These are phyloP conservation scores for Carettochelys insculpta DNA, from an alignment of 2,113 vertebrate genomes.

Conservation along the genomic window DNA sequence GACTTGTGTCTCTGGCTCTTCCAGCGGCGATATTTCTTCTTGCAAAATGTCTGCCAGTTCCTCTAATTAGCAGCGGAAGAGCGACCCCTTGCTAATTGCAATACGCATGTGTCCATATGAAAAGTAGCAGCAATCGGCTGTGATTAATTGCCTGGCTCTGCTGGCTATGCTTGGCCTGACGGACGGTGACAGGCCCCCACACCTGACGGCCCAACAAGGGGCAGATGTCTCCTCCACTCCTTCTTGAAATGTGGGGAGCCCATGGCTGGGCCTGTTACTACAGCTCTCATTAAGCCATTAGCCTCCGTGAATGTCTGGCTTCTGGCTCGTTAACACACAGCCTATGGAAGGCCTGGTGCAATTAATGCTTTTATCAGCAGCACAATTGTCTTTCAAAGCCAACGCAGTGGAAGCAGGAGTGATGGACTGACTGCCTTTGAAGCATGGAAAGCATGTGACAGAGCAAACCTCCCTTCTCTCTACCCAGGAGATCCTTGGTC, in stretches of 20 bases:
- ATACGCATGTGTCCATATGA: not conserved
- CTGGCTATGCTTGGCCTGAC: constrained; percentile 41
- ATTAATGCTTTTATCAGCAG: not conserved
- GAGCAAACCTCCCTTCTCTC: not conserved
- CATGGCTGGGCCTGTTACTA: not conserved
- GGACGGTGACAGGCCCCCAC: constrained; percentile 51
- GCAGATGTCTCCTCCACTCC: not conserved
- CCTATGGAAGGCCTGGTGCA: not conserved
- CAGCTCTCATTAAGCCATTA: not conserved
- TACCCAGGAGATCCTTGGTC: rapidly evolving
- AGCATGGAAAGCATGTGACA: not conserved
- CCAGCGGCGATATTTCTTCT: not conserved
- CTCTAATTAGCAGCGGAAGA: constrained; percentile 6
- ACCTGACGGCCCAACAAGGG: constrained; percentile 13
- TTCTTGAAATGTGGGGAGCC: not conserved
- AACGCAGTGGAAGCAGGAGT: not conserved
- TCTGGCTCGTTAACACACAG: constrained; percentile 20
- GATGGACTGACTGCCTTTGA: too few relatives aligned
- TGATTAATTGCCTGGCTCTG: constrained; percentile 56
- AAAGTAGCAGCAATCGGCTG: constrained; percentile 41
- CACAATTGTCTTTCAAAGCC: constrained; percentile 16
- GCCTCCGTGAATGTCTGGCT: not conserved
- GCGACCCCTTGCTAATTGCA: constrained; percentile 1
- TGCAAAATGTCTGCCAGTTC: not conserved
- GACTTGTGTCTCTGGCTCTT: not conserved